Evolutionary conservation across 1,140 invertebrate species (phyloP).

Genomic region (Eriocheir sinensis): DNA sequence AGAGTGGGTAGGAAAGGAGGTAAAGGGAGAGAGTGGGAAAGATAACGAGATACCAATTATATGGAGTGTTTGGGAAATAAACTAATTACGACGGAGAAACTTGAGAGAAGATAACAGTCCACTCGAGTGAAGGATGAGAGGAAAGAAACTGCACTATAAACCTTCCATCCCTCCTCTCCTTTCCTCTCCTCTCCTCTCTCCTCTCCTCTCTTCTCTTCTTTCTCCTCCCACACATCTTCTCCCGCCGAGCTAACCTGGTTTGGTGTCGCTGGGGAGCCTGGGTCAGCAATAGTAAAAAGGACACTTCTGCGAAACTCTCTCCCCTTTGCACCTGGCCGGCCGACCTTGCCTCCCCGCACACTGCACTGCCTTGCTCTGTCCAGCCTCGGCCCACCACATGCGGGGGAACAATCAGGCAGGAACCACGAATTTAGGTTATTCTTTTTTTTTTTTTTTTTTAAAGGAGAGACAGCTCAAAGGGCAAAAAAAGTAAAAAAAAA

Average conservation of each 20-base stretch:
- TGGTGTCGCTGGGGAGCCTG: constrained; percentile 42
- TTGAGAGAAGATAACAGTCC: neutral
- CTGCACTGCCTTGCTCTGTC: no score
- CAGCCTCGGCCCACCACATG: neutral
- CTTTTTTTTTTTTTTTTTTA: no score
- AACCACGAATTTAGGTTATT: no score
- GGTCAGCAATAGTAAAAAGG: constrained; percentile 8
- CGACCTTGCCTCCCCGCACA: neutral
- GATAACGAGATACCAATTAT: neutral
- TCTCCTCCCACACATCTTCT: constrained; percentile 4
- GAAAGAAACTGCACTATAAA: constrained; percentile 11
- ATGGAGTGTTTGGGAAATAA: constrained; percentile 6
- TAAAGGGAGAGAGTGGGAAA: neutral
- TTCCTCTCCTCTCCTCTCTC: neutral
- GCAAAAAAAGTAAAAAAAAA: no score
- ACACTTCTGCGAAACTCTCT: constrained; percentile 14
- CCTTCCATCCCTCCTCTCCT: neutral
- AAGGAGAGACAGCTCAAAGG: no score
- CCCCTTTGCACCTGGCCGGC: neutral
- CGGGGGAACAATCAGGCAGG: neutral
- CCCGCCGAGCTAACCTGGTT: constrained; percentile 40
- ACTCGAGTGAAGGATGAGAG: neutral
- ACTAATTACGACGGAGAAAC: neutral
- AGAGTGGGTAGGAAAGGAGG: neutral
- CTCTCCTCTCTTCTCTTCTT: neutral